phyloP scores from a whole-genome alignment of 2,888 invertebrate genomes.

The Allolobophora icterica region DNA sequence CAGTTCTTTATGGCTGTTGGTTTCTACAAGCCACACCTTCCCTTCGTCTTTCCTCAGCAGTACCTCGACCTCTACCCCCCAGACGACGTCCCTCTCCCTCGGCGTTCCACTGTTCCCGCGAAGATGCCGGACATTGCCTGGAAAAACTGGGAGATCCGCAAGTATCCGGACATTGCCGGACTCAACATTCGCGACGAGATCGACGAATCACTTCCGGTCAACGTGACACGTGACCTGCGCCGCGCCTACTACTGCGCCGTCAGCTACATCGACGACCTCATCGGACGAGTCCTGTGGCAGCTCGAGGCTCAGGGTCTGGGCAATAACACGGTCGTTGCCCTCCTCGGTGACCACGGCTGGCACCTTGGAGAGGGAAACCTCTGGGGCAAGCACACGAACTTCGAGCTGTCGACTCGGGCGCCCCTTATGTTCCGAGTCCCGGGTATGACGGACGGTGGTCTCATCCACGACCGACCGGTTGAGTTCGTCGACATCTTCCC shows the following conservation, averaged over 20 bases:
- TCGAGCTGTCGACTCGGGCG: constrained; percentile 52
- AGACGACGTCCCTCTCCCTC: constrained; percentile 46
- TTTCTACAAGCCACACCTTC: constrained; percentile 50
- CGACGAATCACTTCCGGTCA: constrained; percentile 51
- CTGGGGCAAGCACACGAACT: constrained; percentile 53
- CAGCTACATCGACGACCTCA: constrained; percentile 41
- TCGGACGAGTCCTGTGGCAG: constrained; percentile 42
- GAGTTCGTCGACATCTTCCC: constrained; percentile 55
- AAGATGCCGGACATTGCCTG: constrained; percentile 53
- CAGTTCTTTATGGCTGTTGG: constrained; percentile 52
- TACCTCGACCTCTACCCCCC: constrained; percentile 45
- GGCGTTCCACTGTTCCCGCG: constrained; percentile 50
- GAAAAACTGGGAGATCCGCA: constrained; percentile 48
- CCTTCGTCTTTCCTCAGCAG: constrained; percentile 48
- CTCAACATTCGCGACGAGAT: constrained; percentile 49
- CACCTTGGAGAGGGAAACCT: constrained; percentile 47
- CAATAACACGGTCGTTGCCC: constrained; percentile 44
- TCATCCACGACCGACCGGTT: constrained; percentile 49
- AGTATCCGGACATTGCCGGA: constrained; percentile 47
- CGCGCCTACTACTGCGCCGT: constrained; percentile 46
- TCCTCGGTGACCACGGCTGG: constrained; percentile 49
- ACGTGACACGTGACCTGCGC: constrained; percentile 38
- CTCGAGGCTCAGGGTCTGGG: constrained; percentile 41
- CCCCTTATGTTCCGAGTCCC: constrained; percentile 54
- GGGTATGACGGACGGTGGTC: constrained; percentile 51